Base-by-base conservation (phyloP, 2,888 invertebrate species). In the Polydrusus cervinus region DNA sequence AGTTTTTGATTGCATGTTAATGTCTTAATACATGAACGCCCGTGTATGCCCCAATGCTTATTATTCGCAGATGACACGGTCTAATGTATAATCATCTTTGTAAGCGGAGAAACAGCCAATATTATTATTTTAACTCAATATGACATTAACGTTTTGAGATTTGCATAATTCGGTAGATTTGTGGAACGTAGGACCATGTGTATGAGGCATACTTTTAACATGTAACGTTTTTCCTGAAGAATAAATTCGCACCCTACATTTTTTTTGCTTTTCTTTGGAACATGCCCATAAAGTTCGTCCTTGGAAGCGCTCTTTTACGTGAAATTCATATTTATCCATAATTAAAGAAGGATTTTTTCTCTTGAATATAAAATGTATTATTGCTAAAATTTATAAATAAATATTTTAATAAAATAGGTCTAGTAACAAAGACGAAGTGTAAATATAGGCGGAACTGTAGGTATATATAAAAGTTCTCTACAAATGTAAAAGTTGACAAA, bases 271-370 rank as follows among this genome's bases (percentile, higher is more conserved):
- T 45, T 65, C 65, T 43, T 53, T 71, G 7, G 64, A 65, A 43
- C 71, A 71, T 18, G 47, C 20, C 71, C 71, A 71, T 7, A 64
- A 16, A 16, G 71, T 71, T 30, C 53, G 65, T n/a, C 45, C 53
- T 45, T 51, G 40, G 2, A 43, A 30, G 6, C 64, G 60, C 11
- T 55, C 49, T 30, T 65, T 71, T n/a, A 71, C 1, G 14, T 65
- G 53, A 45, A 71, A 71, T 53, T 53, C 55, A 25, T 71, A 65
- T 14, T 71, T 55, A 8, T 65, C n/a, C 43, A 55, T 43, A 49
- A 71, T 34, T 20, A 71, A 11, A 30, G 55, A 45, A 7, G 71
- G 71, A 18, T 61, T 40, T 55, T 71, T 71, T n/a, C 55, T 30
- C 30, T 64, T 71, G 14, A 30, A 53, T 18, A 38, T 53, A 45